Base-by-base conservation (phyloP, 1,140 invertebrate genomes). In the Solenopsis invicta region DNA sequence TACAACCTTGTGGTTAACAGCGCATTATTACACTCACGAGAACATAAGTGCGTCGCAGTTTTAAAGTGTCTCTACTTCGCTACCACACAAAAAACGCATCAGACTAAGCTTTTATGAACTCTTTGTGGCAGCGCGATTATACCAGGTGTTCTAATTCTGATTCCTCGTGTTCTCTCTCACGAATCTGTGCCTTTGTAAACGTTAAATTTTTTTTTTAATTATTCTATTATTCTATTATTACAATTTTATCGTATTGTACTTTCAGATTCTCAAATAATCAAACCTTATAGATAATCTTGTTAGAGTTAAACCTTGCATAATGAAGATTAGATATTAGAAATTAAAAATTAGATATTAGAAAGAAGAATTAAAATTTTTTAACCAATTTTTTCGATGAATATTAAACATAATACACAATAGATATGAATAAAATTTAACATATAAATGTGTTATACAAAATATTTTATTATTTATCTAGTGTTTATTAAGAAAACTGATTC, bases 1-100 rank as follows among this genome's bases (percentile, higher is more conserved):
- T 90, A 90, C 89, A 90, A 88, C 87, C 84, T 87, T 78, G 67
- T 82, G 81, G 89, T 88, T 91, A 90, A 91, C 90, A 91, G 90
- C 89, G 89, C 82, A 80, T 90, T 90, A 91, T 90, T 90, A 84
- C 88, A 77, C 82, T 90, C 89, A 69, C 72, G 34, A 29, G 61
- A 21, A 87, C 76, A 88, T 56, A 78, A 90, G 88, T 88, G 69
- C 74, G 89, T 56, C 69, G 69, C 76, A 64, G 80, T 84, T 90
- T 29, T 82, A 88, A 80, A 88, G 89, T 84, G 72, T 76, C 69
- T 86, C 77, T 80, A 81, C 89, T 90, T 90, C 59, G 56, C 62
- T 69, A 74, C 77, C 75, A 72, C 72, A 88, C 59, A 77, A 91
- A 90, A 91, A 91, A 90, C 84, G 89, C 61, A 61, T 71, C 13